phyloP scores from a whole-genome alignment of 2,888 invertebrate genomes.

The Resseliella maxima region DNA sequence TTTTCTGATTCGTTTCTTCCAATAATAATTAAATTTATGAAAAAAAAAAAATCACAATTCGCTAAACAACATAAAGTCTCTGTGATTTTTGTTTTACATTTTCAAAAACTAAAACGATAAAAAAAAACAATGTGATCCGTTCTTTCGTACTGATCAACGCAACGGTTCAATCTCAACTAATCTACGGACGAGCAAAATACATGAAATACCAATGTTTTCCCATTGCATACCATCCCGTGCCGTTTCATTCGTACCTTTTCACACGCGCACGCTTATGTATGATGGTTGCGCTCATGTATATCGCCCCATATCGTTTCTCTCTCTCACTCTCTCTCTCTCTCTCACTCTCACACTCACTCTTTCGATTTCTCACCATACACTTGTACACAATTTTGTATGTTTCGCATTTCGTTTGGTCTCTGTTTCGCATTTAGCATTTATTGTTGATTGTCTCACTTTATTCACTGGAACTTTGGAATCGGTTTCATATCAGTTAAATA shows the following conservation, averaged over 20 bases:
- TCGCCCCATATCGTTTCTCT: background rate
- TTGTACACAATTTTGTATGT: no score
- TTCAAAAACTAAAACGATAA: background rate
- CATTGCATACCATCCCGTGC: conserved; percentile 48
- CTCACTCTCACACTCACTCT: background rate
- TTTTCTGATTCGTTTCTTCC: no score
- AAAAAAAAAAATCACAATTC: conserved; percentile 1
- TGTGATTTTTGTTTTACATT: no score
- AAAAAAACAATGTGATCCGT: background rate
- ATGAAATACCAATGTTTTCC: conserved; percentile 46
- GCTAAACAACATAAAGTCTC: background rate
- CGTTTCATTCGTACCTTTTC: background rate
- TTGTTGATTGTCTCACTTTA: no score
- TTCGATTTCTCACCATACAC: no score
- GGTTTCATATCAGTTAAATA: background rate
- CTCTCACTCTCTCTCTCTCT: background rate
- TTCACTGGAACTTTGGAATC: no score
- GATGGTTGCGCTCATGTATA: background rate
- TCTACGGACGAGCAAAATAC: conserved; percentile 49
- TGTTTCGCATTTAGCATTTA: no score
- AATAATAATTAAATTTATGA: no score
- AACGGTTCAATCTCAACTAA: conserved; percentile 53
- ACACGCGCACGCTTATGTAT: background rate
- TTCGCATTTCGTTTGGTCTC: background rate
- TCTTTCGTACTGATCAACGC: conserved; percentile 26